phyloP scores from a whole-genome alignment of 1,140 invertebrate species.

The Caerostris extrusa region DNA sequence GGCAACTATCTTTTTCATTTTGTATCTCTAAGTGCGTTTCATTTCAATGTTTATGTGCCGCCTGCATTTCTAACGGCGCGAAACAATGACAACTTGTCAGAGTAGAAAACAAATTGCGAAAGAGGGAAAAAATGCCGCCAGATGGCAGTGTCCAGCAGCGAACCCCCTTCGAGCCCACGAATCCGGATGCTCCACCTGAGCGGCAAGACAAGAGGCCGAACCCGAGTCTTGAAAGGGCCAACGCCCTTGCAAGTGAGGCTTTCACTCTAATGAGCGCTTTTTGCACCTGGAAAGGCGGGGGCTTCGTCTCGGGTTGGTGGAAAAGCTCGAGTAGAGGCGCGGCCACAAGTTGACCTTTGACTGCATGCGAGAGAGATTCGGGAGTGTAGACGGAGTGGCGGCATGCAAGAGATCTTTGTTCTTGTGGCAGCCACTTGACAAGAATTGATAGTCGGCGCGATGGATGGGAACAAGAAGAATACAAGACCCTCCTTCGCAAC shows the following conservation, averaged over 20 bases:
- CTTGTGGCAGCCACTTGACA: conserved; percentile 58
- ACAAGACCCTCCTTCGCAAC: background rate
- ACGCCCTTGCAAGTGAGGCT: conserved; percentile 52
- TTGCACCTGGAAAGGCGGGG: conserved; percentile 1
- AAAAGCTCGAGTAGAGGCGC: conserved; percentile 30
- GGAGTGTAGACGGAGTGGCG: conserved; percentile 62
- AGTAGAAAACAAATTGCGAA: background rate
- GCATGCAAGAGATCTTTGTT: conserved; percentile 65
- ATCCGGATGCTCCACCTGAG: conserved; percentile 29
- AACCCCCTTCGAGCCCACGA: background rate
- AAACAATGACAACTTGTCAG: background rate
- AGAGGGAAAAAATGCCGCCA: background rate
- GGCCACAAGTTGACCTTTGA: conserved; percentile 69
- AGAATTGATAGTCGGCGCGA: conserved; percentile 57
- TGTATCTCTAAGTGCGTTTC: background rate
- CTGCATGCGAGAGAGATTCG: conserved; percentile 51
- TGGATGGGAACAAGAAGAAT: conserved; percentile 37
- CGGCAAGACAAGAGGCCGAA: conserved; percentile 64
- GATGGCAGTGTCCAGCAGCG: conserved; percentile 46
- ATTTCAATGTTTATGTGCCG: background rate
- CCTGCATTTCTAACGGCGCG: background rate
- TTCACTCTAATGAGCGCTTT: conserved; percentile 55
- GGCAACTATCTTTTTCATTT: background rate
- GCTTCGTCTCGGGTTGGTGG: conserved; percentile 46
- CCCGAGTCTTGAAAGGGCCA: conserved; percentile 56